Conservation (phyloP, 2,888 invertebrate genomes). For the Trichogramma dendrolimi region DNA sequence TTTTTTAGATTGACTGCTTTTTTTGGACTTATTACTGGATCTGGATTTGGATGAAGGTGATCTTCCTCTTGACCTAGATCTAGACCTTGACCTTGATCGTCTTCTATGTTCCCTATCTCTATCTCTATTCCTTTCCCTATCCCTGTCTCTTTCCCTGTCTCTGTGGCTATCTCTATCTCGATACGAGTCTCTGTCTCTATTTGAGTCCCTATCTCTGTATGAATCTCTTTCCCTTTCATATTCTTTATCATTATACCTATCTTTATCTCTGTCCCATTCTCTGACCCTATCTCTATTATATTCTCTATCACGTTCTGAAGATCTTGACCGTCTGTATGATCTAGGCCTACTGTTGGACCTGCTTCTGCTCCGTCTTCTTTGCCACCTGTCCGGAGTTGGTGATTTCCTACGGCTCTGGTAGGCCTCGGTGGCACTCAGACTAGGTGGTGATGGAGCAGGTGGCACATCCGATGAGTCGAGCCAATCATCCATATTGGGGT, state of each 20-base stretch:
- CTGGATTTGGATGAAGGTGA: slow-evolving; percentile 28
- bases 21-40: slow-evolving; percentile 40
- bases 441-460: slow-evolving; percentile 46
- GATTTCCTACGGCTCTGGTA: slow-evolving; percentile 21
- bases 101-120: slow-evolving; percentile 27
- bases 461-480: slow-evolving; percentile 37
- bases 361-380: slow-evolving; percentile 42
- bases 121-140: slow-evolving; percentile 21
- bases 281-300: slow-evolving; percentile 30
- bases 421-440: slow-evolving; percentile 34
- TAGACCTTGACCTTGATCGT: slow-evolving; percentile 31
- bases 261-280: slow-evolving; percentile 25
- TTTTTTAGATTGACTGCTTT: slow-evolving; percentile 44
- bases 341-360: slow-evolving; percentile 37
- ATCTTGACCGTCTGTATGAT: slow-evolving; percentile 36
- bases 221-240: slow-evolving; percentile 30
- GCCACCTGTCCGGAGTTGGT: slow-evolving; percentile 40
- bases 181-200: slow-evolving; percentile 35
- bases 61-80: slow-evolving; percentile 35
- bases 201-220: slow-evolving; percentile 29
- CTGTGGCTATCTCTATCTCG: slow-evolving; percentile 23
- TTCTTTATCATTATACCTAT: slow-evolving; percentile 24
- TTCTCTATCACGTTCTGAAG: slow-evolving; percentile 25
- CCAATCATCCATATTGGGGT: slow-evolving; percentile 26
- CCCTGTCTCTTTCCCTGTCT: slow-evolving; percentile 21